Conservation (phyloP, 2,888 invertebrate genomes). For the Xestia c-nigrum region DNA sequence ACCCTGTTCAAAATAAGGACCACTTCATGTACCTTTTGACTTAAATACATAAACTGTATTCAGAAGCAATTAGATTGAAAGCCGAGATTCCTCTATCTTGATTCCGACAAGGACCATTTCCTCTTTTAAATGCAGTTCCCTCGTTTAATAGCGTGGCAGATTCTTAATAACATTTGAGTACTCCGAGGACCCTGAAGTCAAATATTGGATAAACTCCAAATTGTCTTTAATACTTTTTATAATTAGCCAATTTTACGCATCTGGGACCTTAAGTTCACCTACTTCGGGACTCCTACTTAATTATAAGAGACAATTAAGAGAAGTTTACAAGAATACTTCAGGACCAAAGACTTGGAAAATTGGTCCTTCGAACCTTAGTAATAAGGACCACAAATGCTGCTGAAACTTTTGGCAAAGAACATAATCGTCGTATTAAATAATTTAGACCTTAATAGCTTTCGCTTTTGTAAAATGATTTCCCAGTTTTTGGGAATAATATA, state of each 20-base stretch:
- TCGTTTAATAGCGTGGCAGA: conserved; percentile 44
- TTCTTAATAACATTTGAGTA: conserved; percentile 42
- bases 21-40: not conserved
- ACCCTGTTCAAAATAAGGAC: not conserved
- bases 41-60: conserved; percentile 4
- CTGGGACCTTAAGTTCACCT: conserved; percentile 75
- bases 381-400: conserved; percentile 54
- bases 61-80: conserved; percentile 26
- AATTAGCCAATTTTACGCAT: conserved; percentile 80
- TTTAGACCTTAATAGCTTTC: conserved; percentile 70
- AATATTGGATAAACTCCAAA: conserved; percentile 72
- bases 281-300: conserved; percentile 78
- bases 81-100: conserved; percentile 25
- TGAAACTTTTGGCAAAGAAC: conserved; percentile 52
- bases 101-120: conserved; percentile 33
- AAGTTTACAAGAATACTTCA: conserved; percentile 56
- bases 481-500: conserved; percentile 59
- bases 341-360: conserved; percentile 35
- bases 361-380: conserved; percentile 31
- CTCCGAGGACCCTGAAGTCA: conserved; percentile 42
- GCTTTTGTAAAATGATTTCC: conserved; percentile 72
- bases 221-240: conserved; percentile 76
- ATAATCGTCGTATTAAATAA: conserved; percentile 75
- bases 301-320: conserved; percentile 80
- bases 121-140: conserved; percentile 51